Evolutionary conservation across 2,113 vertebrate genomes (phyloP).

Genomic region (Tenebrosternarchus preto): DNA sequence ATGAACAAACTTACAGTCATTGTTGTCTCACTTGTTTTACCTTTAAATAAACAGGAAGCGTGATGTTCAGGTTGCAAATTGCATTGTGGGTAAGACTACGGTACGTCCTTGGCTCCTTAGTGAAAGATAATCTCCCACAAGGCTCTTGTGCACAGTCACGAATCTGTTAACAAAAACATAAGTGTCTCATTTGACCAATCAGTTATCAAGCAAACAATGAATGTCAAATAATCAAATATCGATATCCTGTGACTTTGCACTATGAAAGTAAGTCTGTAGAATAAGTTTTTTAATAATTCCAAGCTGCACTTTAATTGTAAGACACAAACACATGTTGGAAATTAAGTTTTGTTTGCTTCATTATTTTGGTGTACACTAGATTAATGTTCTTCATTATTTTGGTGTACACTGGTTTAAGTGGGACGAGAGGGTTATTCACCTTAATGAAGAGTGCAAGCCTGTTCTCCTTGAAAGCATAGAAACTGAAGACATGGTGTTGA

Average conservation of each 20-base stretch:
- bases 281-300: no score
- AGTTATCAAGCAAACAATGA: background rate
- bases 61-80: slow-evolving; percentile 98
- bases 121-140: slow-evolving; percentile 95
- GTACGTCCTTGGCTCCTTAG: slow-evolving; percentile 94
- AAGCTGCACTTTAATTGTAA: no score
- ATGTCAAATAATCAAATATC: slow-evolving; percentile 17
- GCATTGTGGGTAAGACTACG: slow-evolving; percentile 92
- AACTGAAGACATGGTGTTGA: slow-evolving; percentile 97
- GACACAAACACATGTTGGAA: no score
- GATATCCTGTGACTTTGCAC: background rate
- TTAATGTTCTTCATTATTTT: no score
- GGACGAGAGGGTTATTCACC: slow-evolving; percentile 70
- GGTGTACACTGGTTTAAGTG: background rate
- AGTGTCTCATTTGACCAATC: background rate
- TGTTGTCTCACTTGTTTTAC: slow-evolving; percentile 47
- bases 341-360: no score
- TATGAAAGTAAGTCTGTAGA: no score
- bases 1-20: background rate
- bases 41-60: slow-evolving; percentile 79
- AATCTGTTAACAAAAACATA: slow-evolving; percentile 73
- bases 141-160: slow-evolving; percentile 94
- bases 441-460: slow-evolving; percentile 96
- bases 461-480: slow-evolving; percentile 98
- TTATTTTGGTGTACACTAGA: background rate